Base-by-base conservation (phyloP, 92 coral and sea anemone genomes). In the Porites divaricata region DNA sequence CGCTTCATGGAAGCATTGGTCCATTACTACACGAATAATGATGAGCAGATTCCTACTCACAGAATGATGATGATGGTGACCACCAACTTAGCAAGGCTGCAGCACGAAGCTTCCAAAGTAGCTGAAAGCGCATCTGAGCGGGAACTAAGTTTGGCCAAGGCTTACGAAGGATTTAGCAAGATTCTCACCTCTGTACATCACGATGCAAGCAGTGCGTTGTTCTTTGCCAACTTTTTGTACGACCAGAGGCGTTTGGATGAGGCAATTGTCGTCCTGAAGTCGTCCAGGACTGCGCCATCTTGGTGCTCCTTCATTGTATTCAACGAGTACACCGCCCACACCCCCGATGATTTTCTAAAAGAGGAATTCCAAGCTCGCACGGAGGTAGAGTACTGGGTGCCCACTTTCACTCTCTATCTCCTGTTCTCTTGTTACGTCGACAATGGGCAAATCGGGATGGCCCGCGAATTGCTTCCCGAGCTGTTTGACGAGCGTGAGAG, bases 321-420 rank as follows among this genome's bases (percentile, higher is more conserved):
- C 62, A 79, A 79, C 84, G 57, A 79, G 61, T 79, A 25, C 84
- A 79, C 84, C 5, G 62, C 75, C 41, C 84, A 79, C 23, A 79
- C 84, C 9, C 58, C 77, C 22, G 84, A 79, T 50, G 75, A 63
- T 64, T 66, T 64, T 49, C 74, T 79, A 75, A 79, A 28, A 49
- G 48, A 79, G 35, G 84, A 79, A 65, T 79, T 79, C 25, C 84
- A 63, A 28, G 84, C 84, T 1, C 84, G 84, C 56, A 65, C 23
- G 63, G 84, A 79, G 84, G 77, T 79, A 17, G 84, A 79, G 45
- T 79, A 79, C 13, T 79, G 84, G 84, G 84, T 79, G 77, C 25
- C 62, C 24, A 79, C 84, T 1, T 79, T 79, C 35, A 79, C 84
- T 12, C 52, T 79, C 50, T 79, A 79, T 49, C 49, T 24, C 23